Conservation (phyloP, 2,797 vertebrate species). For the Ctenopoma kingsleyae region DNA sequence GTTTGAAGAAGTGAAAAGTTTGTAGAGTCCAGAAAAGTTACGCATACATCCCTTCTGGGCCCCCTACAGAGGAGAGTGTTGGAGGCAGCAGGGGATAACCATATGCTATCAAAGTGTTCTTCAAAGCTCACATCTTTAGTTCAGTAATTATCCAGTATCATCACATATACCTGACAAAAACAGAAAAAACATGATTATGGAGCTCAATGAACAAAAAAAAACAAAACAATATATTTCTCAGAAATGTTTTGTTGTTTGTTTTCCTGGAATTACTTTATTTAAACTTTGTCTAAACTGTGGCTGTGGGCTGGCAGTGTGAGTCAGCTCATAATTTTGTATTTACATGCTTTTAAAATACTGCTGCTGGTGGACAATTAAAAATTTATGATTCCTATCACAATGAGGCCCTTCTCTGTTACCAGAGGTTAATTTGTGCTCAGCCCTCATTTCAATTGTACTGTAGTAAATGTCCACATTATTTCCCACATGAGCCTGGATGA, state of each 20-base stretch:
- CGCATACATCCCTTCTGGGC: conserved; percentile 72
- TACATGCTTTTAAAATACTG: conserved; percentile 68
- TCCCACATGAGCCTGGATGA: conserved; percentile 76
- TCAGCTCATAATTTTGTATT: conserved; percentile 70
- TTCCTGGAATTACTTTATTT: conserved; percentile 25
- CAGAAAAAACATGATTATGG: conserved; percentile 45
- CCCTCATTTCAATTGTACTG: conserved; percentile 82
- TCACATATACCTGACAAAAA: conserved; percentile 71
- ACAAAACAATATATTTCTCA: conserved; percentile 20
- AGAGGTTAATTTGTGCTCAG: conserved; percentile 81
- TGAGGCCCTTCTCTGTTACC: conserved; percentile 69
- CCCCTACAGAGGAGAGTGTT: conserved; percentile 76
- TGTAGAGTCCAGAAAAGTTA: conserved; percentile 77
- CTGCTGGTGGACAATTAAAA: conserved; percentile 78
- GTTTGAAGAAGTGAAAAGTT: conserved; percentile 82
- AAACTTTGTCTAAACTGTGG: conserved; percentile 35
- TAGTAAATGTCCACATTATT: conserved; percentile 83
- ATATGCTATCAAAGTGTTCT: conserved; percentile 81
- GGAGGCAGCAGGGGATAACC: conserved; percentile 73
- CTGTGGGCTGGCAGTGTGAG: conserved; percentile 21
- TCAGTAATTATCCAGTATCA: conserved; percentile 64
- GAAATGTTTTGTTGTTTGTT: background rate
- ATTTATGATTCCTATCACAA: conserved; percentile 72
- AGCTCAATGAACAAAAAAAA: conserved; percentile 29
- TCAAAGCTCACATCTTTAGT: conserved; percentile 68